Evolutionary conservation across 2,797 vertebrate genomes (phyloP), one percentile per base, ranked within the genome.

Genomic region (Falco peregrinus): DNA sequence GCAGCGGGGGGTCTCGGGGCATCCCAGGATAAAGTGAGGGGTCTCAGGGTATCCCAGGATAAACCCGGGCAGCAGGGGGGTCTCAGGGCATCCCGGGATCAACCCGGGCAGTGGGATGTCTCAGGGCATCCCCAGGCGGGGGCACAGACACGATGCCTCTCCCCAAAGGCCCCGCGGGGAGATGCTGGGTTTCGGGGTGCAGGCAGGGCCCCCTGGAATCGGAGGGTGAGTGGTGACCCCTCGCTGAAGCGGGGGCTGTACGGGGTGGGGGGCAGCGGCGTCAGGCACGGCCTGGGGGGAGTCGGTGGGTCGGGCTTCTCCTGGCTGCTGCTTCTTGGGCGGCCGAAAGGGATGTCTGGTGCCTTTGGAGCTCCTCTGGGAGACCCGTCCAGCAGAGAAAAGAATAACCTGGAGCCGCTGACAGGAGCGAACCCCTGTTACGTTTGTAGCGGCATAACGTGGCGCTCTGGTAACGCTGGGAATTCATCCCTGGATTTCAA

Each of bases 191-290:
- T 45, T 67, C 16, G 29, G 61, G 16, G 51, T 37, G 57, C 6
- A 4, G 37, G 21, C 3, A 15, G 51, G 24, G 17, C n/a, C 50
- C 33, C 45, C 67, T 2, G 3, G 15, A 37, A 28, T 22, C 0
- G 0, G 31, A 13, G 25, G 17, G 48, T 2, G 5, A 60, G 26
- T 3, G 5, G 26, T 5, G 15, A 39, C 47, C 7, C 41, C 29
- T n/a, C 4, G 21, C 47, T n/a, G 54, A 33, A 22, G 53, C 2
- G 5, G 20, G 59, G 69, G 8, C n/a, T 10, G 24, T 16, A 4
- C 28, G 0, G 3, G 31, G 6, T 2, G 0, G 3, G 13, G 41
- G 41, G 64, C 51, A 24, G 39, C 2, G 13, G 33, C 19, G 1
- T 25, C 6, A 3, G 57, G 7, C 29, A 1, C 4, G 5, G 41